Evolutionary conservation across 2,113 vertebrate species (phyloP).

Genomic region (Heterotilapia buettikoferi): DNA sequence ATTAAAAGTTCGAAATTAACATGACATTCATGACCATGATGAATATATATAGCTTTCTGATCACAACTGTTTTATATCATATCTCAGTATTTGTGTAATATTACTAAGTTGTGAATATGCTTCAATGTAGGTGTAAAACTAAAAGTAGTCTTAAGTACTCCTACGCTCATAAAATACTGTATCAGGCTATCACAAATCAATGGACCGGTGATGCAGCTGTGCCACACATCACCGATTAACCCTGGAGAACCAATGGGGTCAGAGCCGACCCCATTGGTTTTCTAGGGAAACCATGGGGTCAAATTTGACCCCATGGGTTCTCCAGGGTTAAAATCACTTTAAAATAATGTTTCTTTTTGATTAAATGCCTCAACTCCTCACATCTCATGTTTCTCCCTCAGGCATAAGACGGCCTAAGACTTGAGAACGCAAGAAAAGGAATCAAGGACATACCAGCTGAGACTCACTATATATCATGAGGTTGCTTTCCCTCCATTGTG

Average conservation of each 20-base stretch:
- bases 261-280: too few species aligned
- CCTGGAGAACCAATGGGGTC: too few species aligned
- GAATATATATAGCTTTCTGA: not conserved
- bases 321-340: not conserved
- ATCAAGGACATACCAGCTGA: not conserved
- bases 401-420: accelerated
- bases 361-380: not conserved
- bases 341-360: not conserved
- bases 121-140: not conserved
- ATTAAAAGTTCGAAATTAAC: not conserved
- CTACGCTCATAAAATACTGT: not conserved
- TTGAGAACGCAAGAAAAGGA: not conserved
- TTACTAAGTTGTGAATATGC: not conserved
- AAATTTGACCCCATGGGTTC: too few species aligned
- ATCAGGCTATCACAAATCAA: not conserved
- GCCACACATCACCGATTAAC: not conserved
- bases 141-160: not conserved
- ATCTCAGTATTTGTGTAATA: too few species aligned
- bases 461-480: not conserved
- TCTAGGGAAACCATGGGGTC: too few species aligned
- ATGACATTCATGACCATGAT: accelerated
- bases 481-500: not conserved
- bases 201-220: not conserved
- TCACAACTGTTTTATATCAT: not conserved
- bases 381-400: not conserved